Base-by-base conservation (phyloP, 2,888 invertebrate species). In the Hyles lineata region DNA sequence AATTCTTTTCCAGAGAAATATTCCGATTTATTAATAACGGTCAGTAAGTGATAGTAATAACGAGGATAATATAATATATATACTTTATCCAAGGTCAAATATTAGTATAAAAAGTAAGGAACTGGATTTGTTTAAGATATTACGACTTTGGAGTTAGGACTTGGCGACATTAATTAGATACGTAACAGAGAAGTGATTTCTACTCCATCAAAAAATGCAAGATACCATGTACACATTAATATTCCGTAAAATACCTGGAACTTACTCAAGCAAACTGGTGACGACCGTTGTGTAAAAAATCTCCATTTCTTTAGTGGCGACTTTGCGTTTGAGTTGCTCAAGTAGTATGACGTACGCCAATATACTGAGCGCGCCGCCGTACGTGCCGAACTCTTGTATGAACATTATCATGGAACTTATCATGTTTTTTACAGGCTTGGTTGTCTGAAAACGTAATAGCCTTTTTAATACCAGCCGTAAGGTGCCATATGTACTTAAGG, bases 261-360 rank as follows among this genome's bases (percentile, higher is more conserved):
- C 87, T 85, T 75, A 95, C 88, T 74, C 89, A 0, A 80, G 74
- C 21, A 78, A 77, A 73, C 86, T 83, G 6, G 89, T 85, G 1
- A 92, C 88, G 6, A 83, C 81, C 17, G 87, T 73, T 71, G 79
- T 83, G 73, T 87, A 92, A 0, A 94, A 73, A 7, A 83, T 76
- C 35, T 83, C 80, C 70, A 96, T 95, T 3, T 95, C 89, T 35
- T 83, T 84, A 1, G 76, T 78, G 0, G 89, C 81, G 0, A 93
- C 78, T 72, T 86, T 88, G 21, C 94, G 93, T 78, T 96, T 96
- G 21, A 96, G 87, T 11, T 96, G 87, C 83, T 97, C 97, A 11
- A 97, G 82, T 67, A 96, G 93, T 25, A 97, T 95, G 2, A 96
- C 90, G 73, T 96, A 93, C 0, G 96, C 93, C 2, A 97, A 83